Evolutionary conservation across 2,797 vertebrate species (phyloP).

Genomic region (Labroides dimidiatus): DNA sequence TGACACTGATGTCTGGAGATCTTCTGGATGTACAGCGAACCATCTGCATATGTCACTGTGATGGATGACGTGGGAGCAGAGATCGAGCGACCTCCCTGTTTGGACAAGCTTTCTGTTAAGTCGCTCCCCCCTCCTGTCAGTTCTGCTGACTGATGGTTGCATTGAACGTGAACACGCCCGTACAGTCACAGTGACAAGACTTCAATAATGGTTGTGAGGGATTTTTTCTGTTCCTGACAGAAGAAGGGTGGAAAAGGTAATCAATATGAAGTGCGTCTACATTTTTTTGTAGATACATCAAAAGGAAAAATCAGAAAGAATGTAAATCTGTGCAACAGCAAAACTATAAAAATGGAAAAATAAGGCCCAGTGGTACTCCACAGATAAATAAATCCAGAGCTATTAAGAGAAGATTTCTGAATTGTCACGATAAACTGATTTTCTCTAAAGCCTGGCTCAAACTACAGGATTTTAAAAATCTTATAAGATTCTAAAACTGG

Average conservation of each 20-base stretch:
- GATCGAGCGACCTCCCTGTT: conserved; percentile 59
- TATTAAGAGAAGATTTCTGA: conserved; percentile 31
- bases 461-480: no score
- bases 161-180: conserved; percentile 37
- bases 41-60: conserved; percentile 70
- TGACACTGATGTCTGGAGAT: conserved; percentile 27
- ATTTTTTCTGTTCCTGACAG: conserved; percentile 4
- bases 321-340: conserved; percentile 2
- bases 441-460: no score
- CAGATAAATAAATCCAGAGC: conserved; percentile 35
- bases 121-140: conserved; percentile 44
- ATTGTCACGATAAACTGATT: conserved; percentile 40
- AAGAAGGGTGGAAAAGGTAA: conserved; percentile 12
- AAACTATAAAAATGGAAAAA: conserved; percentile 5
- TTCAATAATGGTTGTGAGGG: conserved; percentile 21
- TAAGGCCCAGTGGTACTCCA: neutral
- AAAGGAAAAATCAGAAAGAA: conserved; percentile 8
- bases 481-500: no score
- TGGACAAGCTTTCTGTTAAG: conserved; percentile 53
- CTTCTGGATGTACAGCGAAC: conserved; percentile 16
- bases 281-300: conserved; percentile 18
- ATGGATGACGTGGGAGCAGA: conserved; percentile 61
- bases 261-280: conserved; percentile 37
- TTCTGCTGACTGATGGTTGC: conserved; percentile 57
- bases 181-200: conserved; percentile 23